phyloP scores from a whole-genome alignment of 2,113 vertebrate genomes.

The Ctenomys sociabilis region DNA sequence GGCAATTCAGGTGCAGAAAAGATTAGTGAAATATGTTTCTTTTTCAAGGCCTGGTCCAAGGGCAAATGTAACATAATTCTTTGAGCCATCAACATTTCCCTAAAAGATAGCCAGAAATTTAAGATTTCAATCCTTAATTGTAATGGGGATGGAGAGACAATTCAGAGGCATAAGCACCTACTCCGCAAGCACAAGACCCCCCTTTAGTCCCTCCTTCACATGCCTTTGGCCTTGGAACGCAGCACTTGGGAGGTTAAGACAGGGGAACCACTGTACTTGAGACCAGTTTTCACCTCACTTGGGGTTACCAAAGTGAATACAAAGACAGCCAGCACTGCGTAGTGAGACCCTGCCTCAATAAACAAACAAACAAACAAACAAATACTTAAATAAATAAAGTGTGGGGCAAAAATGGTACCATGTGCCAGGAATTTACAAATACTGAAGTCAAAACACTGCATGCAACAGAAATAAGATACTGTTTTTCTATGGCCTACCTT shows the following conservation, averaged over 20 bases:
- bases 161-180: too few relatives aligned
- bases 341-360: too few relatives aligned
- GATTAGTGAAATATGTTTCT: slow-evolving; percentile 45
- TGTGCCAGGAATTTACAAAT: neutral
- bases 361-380: too few relatives aligned
- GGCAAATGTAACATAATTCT: neutral
- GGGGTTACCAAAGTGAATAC: too few relatives aligned
- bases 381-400: neutral
- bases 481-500: neutral
- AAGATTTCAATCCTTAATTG: neutral
- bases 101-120: neutral
- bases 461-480: neutral
- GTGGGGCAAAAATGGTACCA: neutral
- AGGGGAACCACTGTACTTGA: too few relatives aligned
- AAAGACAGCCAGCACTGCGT: too few relatives aligned
- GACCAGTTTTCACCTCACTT: too few relatives aligned
- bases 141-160: too few relatives aligned
- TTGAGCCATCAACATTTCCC: neutral
- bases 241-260: too few relatives aligned
- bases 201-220: too few relatives aligned
- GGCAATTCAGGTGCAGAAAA: slow-evolving; percentile 13
- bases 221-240: too few relatives aligned
- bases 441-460: neutral
- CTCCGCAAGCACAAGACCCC: too few relatives aligned
- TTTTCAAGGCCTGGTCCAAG: slow-evolving; percentile 17